A percentile compares a stretch with the other conserved stretches of the same genome.
These are phyloP conservation scores for Odocoileus hemionus DNA, from an alignment of 2,113 vertebrate species.

Conservation along the genomic window DNA sequence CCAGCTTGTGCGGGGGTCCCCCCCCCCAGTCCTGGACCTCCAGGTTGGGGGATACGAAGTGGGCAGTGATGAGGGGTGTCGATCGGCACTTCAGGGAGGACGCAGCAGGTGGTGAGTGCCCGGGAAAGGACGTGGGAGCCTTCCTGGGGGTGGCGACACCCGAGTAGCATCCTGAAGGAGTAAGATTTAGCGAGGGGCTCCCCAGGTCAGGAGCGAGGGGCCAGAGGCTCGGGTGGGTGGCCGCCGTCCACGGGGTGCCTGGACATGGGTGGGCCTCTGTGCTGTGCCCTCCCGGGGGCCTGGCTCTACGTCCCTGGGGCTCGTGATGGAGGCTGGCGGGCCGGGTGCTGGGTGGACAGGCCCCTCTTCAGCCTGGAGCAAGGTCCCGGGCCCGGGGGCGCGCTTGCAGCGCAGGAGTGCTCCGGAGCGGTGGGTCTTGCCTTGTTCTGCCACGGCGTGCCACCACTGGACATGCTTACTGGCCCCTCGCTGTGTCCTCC, in stretches of 20 bases:
- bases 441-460: not conserved
- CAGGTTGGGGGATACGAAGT: not conserved
- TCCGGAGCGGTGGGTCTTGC: not conserved
- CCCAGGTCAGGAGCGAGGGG: not conserved
- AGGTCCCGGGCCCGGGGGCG: not conserved
- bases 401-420: not conserved
- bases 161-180: not conserved
- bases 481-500: not conserved
- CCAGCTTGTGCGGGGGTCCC: not conserved
- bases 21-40: rapidly evolving
- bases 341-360: too few species aligned
- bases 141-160: not conserved
- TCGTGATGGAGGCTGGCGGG: too few species aligned
- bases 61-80: not conserved
- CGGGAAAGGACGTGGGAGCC: too few species aligned
- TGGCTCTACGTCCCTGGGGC: not conserved
- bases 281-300: not conserved
- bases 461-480: not conserved
- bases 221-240: not conserved
- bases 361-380: not conserved
- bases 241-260: not conserved
- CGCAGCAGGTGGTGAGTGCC: not conserved
- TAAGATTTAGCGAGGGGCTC: not conserved
- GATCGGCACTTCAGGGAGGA: not conserved
- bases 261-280: not conserved